Evolutionary conservation across 1,140 invertebrate genomes (phyloP).

Genomic region (Diorhabda elongata): DNA sequence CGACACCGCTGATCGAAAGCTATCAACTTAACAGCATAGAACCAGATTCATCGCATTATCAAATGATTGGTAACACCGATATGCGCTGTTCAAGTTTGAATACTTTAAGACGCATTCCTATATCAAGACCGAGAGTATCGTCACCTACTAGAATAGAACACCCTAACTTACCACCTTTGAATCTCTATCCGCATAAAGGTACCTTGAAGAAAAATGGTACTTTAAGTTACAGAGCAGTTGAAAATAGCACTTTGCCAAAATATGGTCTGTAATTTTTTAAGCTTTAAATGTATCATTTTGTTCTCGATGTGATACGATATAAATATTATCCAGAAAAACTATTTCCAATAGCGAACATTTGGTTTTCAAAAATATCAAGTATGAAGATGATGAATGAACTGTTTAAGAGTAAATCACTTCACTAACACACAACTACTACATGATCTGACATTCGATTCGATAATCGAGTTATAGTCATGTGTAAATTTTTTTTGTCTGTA

Average conservation of each 20-base stretch:
- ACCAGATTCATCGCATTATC: slow-evolving; percentile 25
- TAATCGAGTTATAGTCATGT: too few species aligned
- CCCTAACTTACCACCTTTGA: slow-evolving; percentile 71
- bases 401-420: too few species aligned
- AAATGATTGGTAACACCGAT: slow-evolving; percentile 40
- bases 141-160: slow-evolving; percentile 76
- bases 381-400: too few species aligned
- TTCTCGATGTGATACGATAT: background rate
- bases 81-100: slow-evolving; percentile 43
- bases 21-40: slow-evolving; percentile 59
- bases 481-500: too few species aligned
- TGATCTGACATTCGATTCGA: too few species aligned
- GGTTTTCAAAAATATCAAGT: too few species aligned
- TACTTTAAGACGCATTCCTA: slow-evolving; percentile 43
- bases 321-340: too few species aligned
- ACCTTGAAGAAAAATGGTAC: slow-evolving; percentile 39
- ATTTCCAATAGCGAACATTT: too few species aligned
- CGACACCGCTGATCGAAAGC: slow-evolving; percentile 66
- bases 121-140: slow-evolving; percentile 57
- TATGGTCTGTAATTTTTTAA: slow-evolving; percentile 31
- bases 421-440: too few species aligned
- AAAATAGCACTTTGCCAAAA: slow-evolving; percentile 39
- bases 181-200: slow-evolving; percentile 58
- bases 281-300: background rate
- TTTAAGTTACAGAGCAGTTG: slow-evolving; percentile 38